Evolutionary conservation across 2,888 invertebrate species (phyloP).

Genomic region (Tenthredo amoena): DNA sequence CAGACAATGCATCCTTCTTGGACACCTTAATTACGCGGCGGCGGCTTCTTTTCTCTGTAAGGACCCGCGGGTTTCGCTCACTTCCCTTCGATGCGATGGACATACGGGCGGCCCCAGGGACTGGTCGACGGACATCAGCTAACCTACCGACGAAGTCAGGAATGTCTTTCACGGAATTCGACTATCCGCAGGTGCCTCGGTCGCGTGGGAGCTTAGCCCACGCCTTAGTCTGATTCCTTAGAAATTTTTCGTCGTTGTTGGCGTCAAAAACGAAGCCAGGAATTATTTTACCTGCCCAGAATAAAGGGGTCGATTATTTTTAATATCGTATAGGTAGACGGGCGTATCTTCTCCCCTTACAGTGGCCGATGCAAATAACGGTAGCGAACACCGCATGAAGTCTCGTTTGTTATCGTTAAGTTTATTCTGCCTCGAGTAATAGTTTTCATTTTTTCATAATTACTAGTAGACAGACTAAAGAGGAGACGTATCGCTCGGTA

Average conservation of each 20-base stretch:
- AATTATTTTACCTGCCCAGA: neutral
- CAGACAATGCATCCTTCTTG: conserved; percentile 71
- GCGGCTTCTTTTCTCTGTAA: conserved; percentile 43
- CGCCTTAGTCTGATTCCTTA: conserved; percentile 14
- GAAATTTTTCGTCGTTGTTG: neutral
- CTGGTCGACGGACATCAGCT: conserved; percentile 18
- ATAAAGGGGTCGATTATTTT: conserved; percentile 24
- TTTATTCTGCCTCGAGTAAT: conserved; percentile 31
- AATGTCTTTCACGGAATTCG: conserved; percentile 38
- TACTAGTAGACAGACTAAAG: conserved; percentile 29
- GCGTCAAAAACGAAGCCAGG: conserved; percentile 11
- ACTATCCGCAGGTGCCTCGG: conserved; percentile 38
- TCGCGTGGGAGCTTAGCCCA: conserved; percentile 40
- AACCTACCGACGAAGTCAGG: conserved; percentile 15
- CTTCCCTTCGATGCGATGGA: conserved; percentile 22
- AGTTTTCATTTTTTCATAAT: conserved; percentile 48
- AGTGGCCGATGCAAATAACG: conserved; percentile 36
- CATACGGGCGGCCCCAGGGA: neutral
- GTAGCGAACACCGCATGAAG: conserved; percentile 17
- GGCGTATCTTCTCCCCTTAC: neutral
- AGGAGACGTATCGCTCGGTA: conserved; percentile 11
- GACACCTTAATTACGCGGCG: conserved; percentile 71
- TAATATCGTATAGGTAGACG: conserved; percentile 8
- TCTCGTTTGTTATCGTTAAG: conserved; percentile 50
- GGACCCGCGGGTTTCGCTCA: conserved; percentile 29